phyloP scores from a whole-genome alignment of 2,888 invertebrate genomes.

The Agrotis clavis region DNA sequence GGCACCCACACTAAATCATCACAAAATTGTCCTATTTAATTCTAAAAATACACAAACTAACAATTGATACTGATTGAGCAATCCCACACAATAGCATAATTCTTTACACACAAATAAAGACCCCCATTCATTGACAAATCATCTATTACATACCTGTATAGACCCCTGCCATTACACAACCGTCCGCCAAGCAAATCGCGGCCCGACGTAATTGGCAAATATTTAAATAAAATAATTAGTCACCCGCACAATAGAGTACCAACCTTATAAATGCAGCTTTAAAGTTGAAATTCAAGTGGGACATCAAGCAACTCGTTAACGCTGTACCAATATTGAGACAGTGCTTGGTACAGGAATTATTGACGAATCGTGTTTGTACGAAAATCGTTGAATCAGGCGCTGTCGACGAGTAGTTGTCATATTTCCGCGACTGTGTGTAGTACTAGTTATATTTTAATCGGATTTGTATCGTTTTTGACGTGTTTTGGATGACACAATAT shows the following conservation, averaged over 20 bases:
- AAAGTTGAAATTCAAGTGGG: constrained; percentile 55
- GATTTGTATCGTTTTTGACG: constrained; percentile 32
- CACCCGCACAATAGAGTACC: constrained; percentile 20
- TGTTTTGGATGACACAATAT: constrained; percentile 3
- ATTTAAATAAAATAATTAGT: constrained; percentile 76
- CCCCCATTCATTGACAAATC: constrained; percentile 53
- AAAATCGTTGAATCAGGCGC: constrained; percentile 72
- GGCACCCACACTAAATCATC: too few relatives aligned
- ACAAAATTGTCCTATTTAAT: constrained; percentile 8
- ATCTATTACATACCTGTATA: constrained; percentile 48
- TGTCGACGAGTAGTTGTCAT: constrained; percentile 51
- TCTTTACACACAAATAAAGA: constrained; percentile 43
- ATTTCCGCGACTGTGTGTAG: constrained; percentile 32
- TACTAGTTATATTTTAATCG: constrained; percentile 41
- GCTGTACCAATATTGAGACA: constrained; percentile 82
- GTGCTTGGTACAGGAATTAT: constrained; percentile 81
- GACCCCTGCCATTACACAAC: constrained; percentile 50
- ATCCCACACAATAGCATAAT: constrained; percentile 17
- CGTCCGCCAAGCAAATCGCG: constrained; percentile 65
- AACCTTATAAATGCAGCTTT: constrained; percentile 18
- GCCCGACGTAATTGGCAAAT: constrained; percentile 72
- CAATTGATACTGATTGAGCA: constrained; percentile 43
- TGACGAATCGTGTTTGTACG: constrained; percentile 82
- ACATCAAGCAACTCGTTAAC: constrained; percentile 79
- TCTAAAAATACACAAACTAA: constrained; percentile 27